Conservation (phyloP, 2,797 vertebrate species). For the Clarias fuscus region DNA sequence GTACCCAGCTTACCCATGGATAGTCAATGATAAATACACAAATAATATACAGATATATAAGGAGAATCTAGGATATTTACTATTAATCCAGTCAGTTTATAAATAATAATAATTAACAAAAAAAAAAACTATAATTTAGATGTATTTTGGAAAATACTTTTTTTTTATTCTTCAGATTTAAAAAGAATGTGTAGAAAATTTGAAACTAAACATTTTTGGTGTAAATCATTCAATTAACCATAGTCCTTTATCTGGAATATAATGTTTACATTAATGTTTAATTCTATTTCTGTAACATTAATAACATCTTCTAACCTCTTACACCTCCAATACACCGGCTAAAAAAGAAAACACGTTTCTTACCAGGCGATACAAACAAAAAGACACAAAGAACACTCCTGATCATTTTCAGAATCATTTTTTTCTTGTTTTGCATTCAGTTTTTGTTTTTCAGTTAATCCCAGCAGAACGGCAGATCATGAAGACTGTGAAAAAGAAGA, state of each 20-base stretch:
- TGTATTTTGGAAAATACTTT: background rate
- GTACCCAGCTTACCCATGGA: too few relatives aligned
- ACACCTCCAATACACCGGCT: too few relatives aligned
- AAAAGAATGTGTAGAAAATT: background rate
- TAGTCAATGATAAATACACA: too few relatives aligned
- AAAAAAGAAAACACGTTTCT: conserved; percentile 48
- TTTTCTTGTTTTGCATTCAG: conserved; percentile 29
- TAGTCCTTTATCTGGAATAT: background rate
- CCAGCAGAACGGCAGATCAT: conserved; percentile 7
- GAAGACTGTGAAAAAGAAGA: conserved; percentile 18
- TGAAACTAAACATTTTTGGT: background rate
- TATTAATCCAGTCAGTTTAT: too few relatives aligned
- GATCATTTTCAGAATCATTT: conserved; percentile 63
- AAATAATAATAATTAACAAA: background rate
- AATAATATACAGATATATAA: too few relatives aligned
- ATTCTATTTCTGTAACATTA: background rate
- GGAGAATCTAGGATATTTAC: too few relatives aligned
- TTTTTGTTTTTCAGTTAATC: conserved; percentile 16
- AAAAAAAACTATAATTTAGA: background rate
- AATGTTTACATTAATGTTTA: background rate
- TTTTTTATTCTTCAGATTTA: too few relatives aligned
- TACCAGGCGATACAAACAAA: conserved; percentile 64
- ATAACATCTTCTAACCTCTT: background rate
- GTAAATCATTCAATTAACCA: background rate
- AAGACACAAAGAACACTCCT: conserved; percentile 59